Evolutionary conservation across 1,140 invertebrate genomes (phyloP).

Genomic region (Trigoniulus corallinus): DNA sequence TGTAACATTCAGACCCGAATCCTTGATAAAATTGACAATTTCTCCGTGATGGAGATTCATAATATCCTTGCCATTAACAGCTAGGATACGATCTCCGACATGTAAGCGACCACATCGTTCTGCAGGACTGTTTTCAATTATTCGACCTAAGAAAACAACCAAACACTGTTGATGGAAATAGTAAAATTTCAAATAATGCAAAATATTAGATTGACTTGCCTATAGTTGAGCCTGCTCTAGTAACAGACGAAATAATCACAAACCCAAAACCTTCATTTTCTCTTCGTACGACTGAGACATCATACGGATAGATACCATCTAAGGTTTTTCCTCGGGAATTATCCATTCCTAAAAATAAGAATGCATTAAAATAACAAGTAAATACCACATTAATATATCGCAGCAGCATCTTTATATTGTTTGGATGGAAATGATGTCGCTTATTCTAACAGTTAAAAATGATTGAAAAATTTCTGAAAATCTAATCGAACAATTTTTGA

Average conservation of each 20-base stretch:
- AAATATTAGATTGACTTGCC: conserved; percentile 56
- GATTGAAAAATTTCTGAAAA: no score
- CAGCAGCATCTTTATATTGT: no score
- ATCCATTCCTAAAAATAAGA: conserved; percentile 11
- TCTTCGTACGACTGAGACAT: conserved; percentile 70
- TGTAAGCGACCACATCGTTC: conserved; percentile 74
- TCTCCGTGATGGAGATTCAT: conserved; percentile 86
- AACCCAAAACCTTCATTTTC: conserved; percentile 97
- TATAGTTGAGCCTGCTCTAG: conserved; percentile 81
- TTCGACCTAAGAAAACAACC: conserved; percentile 48
- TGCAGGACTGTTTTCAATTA: conserved; percentile 88
- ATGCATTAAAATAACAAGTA: conserved; percentile 8
- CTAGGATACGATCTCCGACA: conserved; percentile 88
- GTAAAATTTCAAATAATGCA: conserved; percentile 12
- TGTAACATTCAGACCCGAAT: conserved; percentile 77
- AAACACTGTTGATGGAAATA: no score
- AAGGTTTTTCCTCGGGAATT: no score
- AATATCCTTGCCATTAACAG: conserved; percentile 86
- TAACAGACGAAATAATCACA: conserved; percentile 93
- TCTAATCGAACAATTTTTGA: no score
- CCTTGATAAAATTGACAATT: conserved; percentile 83
- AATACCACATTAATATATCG: conserved; percentile 1
- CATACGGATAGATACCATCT: conserved; percentile 38
- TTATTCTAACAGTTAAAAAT: no score
- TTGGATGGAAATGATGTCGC: no score